Evolutionary conservation across 2,888 invertebrate species (phyloP).

Genomic region (Notodonta ziczac): DNA sequence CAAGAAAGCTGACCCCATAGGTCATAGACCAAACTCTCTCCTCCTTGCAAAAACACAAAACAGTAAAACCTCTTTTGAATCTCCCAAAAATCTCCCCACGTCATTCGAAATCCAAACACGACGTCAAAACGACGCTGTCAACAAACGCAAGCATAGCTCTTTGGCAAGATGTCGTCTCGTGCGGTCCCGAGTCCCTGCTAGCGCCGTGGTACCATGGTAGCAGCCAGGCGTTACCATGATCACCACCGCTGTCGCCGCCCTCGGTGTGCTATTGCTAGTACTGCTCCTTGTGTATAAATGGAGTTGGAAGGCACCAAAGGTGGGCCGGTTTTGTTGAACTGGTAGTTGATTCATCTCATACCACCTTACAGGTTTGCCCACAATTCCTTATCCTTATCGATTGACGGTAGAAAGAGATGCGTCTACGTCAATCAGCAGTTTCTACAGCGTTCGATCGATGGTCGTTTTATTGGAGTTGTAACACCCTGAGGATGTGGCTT

Average conservation of each 20-base stretch:
- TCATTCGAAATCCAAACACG: slow-evolving; percentile 46
- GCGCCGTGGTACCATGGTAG: slow-evolving; percentile 44
- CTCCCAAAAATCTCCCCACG: slow-evolving; percentile 7
- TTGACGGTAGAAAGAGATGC: too few relatives aligned
- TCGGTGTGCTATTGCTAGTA: slow-evolving; percentile 53
- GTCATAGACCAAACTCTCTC: too few relatives aligned
- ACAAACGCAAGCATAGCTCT: slow-evolving; percentile 6
- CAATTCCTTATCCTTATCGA: too few relatives aligned
- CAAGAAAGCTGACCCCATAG: too few relatives aligned
- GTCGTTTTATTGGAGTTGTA: too few relatives aligned
- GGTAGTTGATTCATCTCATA: too few relatives aligned
- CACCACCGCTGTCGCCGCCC: slow-evolving; percentile 47
- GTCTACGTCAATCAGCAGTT: too few relatives aligned
- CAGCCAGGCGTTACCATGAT: slow-evolving; percentile 48
- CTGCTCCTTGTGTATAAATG: slow-evolving; percentile 53
- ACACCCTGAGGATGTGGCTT: too few relatives aligned
- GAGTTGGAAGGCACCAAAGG: slow-evolving; percentile 57
- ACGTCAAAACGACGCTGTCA: slow-evolving; percentile 29
- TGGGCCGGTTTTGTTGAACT: slow-evolving; percentile 13
- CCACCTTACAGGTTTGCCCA: too few relatives aligned
- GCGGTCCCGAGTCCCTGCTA: slow-evolving; percentile 23
- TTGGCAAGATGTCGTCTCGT: slow-evolving; percentile 3
- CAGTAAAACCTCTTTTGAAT: not conserved
- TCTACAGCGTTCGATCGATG: too few relatives aligned
- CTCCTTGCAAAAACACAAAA: not conserved